Conservation (phyloP, 2,113 vertebrate genomes). For the Burhinus oedicnemus region DNA sequence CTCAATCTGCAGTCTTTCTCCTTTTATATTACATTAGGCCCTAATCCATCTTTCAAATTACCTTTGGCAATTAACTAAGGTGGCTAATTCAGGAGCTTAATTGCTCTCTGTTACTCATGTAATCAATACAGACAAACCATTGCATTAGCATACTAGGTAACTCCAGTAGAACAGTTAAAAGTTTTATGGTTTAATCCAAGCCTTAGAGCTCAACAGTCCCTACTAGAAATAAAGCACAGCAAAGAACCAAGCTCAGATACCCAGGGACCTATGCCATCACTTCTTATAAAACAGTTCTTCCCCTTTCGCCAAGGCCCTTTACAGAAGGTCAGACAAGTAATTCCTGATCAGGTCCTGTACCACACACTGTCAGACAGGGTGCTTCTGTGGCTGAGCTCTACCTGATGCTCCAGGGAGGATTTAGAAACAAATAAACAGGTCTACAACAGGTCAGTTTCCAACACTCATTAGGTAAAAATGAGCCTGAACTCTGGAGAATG, state of each 20-base stretch:
- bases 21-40: neutral
- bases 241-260: neutral
- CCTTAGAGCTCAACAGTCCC: neutral
- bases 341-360: neutral
- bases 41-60: constrained; percentile 8
- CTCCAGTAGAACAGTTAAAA: neutral
- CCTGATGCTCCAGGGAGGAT: neutral
- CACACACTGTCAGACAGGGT: neutral
- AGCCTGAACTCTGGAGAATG: neutral
- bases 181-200: neutral
- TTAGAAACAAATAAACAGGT: neutral
- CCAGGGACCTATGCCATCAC: neutral
- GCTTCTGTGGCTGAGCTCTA: neutral
- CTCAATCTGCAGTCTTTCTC: neutral
- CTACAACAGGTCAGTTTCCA: neutral
- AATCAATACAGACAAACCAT: neutral
- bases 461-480: neutral
- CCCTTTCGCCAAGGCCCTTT: neutral
- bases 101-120: neutral
- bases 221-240: neutral
- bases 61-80: constrained; percentile 36
- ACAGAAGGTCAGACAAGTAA: neutral
- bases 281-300: neutral
- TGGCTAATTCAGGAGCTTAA: constrained; percentile 14
- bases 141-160: neutral